phyloP scores from a whole-genome alignment of 2,797 vertebrate genomes.

The Octomys mimax region DNA sequence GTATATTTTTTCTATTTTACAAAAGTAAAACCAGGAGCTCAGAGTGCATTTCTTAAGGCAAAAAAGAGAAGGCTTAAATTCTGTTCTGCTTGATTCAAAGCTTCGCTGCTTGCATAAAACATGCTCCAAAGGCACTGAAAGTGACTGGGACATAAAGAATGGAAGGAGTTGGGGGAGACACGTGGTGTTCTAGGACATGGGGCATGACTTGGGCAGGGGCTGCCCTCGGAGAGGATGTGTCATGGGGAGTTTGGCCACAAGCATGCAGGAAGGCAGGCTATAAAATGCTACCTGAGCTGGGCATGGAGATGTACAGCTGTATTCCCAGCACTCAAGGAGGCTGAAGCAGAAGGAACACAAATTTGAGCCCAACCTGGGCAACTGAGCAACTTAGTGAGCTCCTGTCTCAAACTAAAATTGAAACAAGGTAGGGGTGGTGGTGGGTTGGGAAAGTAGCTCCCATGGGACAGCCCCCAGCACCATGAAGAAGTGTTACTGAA shows the following conservation, averaged over 20 bases:
- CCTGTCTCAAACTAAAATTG: not conserved
- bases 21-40: constrained; percentile 46
- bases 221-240: not conserved
- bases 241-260: not conserved
- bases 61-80: constrained; percentile 62
- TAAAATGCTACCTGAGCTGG: not conserved
- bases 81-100: constrained; percentile 58
- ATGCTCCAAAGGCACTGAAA: not conserved
- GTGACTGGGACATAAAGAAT: constrained; percentile 62
- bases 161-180: not conserved
- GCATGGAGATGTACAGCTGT: not conserved
- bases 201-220: not conserved
- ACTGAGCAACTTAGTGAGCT: not conserved
- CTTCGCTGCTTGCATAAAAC: constrained; percentile 62
- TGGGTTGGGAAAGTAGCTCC: not conserved
- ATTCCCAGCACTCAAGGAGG: not conserved
- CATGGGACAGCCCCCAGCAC: not conserved
- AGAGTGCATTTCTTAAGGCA: constrained; percentile 48
- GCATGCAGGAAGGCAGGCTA: not conserved
- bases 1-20: constrained; percentile 58
- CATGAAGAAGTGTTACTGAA: not conserved
- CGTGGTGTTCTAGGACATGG: not conserved
- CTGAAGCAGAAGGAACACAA: not conserved
- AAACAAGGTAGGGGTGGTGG: not conserved
- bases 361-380: not conserved